phyloP scores from a whole-genome alignment of 2,113 vertebrate species.

The Pycnonotus jocosus region DNA sequence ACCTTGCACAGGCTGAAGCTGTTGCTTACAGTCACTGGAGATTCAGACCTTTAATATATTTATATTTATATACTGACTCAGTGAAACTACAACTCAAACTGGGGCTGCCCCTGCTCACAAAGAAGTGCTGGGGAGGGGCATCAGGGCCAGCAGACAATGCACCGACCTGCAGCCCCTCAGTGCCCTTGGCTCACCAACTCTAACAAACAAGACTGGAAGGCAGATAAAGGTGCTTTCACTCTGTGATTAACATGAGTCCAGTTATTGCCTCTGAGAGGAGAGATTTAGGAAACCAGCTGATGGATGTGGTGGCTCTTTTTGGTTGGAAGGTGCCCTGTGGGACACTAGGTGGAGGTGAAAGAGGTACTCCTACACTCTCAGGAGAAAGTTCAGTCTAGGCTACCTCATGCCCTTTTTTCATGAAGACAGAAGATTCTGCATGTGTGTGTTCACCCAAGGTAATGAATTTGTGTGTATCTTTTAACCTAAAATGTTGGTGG shows the following conservation, averaged over 20 bases:
- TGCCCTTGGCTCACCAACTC: not conserved
- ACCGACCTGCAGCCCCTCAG: not conserved
- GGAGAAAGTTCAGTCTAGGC: not conserved
- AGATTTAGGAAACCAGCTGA: not conserved
- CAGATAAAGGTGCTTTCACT: not conserved
- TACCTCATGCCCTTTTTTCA: rapidly evolving
- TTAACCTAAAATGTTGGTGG: not conserved
- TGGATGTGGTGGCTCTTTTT: rapidly evolving
- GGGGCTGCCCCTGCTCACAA: not conserved
- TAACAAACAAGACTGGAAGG: not conserved
- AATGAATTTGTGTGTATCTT: not conserved
- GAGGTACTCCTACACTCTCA: rapidly evolving
- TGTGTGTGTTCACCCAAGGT: not conserved
- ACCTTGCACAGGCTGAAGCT: not conserved
- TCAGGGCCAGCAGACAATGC: not conserved
- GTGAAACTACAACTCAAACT: not conserved
- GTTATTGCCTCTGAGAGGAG: not conserved
- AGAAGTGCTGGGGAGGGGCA: not conserved
- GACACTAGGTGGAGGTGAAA: rapidly evolving
- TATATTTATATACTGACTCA: not conserved
- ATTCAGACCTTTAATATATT: not conserved
- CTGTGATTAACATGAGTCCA: not conserved
- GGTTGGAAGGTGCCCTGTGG: not conserved
- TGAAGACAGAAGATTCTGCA: not conserved
- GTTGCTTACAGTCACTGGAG: not conserved